Conservation (phyloP, 2,113 vertebrate species). For the Siniperca chuatsi region DNA sequence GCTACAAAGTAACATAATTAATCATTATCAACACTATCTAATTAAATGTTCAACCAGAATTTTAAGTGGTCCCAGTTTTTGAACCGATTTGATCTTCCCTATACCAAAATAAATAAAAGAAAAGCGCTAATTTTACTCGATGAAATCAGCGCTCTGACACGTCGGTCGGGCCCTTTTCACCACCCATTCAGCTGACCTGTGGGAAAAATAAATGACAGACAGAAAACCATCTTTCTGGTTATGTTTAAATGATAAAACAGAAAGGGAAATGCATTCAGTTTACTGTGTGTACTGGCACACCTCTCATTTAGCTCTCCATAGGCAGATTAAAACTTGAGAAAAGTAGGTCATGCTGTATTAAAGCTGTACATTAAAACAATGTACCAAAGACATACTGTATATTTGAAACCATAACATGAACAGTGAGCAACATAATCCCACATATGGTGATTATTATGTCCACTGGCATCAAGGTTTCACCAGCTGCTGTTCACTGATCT, state of each 20-base stretch:
- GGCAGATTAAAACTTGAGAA: conserved; percentile 16
- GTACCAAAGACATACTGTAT: background rate
- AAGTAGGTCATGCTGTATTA: conserved; percentile 34
- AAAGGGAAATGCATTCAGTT: background rate
- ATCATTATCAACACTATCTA: background rate
- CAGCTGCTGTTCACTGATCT: conserved; percentile 45
- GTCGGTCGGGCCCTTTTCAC: conserved; percentile 33
- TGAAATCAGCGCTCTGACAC: conserved; percentile 27
- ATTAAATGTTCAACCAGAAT: conserved; percentile 11
- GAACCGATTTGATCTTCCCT: conserved; percentile 1
- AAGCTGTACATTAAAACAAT: conserved; percentile 36
- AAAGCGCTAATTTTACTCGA: background rate
- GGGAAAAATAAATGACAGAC: conserved; percentile 40
- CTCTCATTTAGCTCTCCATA: background rate
- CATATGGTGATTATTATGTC: conserved; percentile 30
- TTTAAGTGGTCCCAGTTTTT: conserved; percentile 14
- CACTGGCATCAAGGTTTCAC: conserved; percentile 20
- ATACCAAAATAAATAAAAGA: background rate
- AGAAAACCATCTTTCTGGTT: conserved; percentile 34
- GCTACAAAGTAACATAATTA: background rate
- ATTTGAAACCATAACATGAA: conserved; percentile 9
- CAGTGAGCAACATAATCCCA: conserved; percentile 36
- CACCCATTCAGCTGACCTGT: conserved; percentile 57
- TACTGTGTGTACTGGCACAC: background rate
- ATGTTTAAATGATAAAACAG: conserved; percentile 30